phyloP scores from a whole-genome alignment of 2,797 vertebrate genomes.

The Percopsis omiscomaycus region DNA sequence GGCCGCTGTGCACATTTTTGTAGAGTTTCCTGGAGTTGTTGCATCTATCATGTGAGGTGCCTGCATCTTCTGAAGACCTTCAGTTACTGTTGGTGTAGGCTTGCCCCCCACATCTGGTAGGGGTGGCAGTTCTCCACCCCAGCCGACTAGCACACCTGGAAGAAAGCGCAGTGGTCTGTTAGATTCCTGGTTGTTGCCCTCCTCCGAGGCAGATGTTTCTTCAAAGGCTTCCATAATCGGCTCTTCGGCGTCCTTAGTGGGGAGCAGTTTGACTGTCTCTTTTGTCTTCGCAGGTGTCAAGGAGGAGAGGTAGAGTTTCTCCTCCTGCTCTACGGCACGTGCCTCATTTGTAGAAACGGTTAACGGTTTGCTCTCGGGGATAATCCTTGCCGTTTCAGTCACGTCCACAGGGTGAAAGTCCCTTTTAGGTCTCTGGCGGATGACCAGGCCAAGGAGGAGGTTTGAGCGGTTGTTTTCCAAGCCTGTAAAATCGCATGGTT shows the following conservation, averaged over 20 bases:
- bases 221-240: slow-evolving; percentile 58
- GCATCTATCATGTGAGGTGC: slow-evolving; percentile 56
- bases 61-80: slow-evolving; percentile 79
- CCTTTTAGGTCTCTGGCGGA: slow-evolving; percentile 92
- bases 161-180: slow-evolving; percentile 93
- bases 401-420: slow-evolving; percentile 82
- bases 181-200: slow-evolving; percentile 78
- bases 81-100: slow-evolving; percentile 69
- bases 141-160: slow-evolving; percentile 92
- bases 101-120: slow-evolving; percentile 84
- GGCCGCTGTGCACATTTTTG: slow-evolving; percentile 71
- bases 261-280: slow-evolving; percentile 81
- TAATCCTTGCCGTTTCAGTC: slow-evolving; percentile 75
- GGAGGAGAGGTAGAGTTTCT: slow-evolving; percentile 87
- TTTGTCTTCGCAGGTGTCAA: slow-evolving; percentile 82
- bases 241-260: slow-evolving; percentile 74
- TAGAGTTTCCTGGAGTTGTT: slow-evolving; percentile 52
- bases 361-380: slow-evolving; percentile 85
- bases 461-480: slow-evolving; percentile 93
- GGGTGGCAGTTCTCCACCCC: slow-evolving; percentile 88
- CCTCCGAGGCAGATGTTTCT: slow-evolving; percentile 76
- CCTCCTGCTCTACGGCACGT: slow-evolving; percentile 76
- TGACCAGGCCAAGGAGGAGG: slow-evolving; percentile 93
- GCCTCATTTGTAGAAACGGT: slow-evolving; percentile 71
- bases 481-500: slow-evolving; percentile 76